These are phyloP conservation scores for Dinomys branickii DNA, from an alignment of 2,113 vertebrate species.

Conservation along the genomic window DNA sequence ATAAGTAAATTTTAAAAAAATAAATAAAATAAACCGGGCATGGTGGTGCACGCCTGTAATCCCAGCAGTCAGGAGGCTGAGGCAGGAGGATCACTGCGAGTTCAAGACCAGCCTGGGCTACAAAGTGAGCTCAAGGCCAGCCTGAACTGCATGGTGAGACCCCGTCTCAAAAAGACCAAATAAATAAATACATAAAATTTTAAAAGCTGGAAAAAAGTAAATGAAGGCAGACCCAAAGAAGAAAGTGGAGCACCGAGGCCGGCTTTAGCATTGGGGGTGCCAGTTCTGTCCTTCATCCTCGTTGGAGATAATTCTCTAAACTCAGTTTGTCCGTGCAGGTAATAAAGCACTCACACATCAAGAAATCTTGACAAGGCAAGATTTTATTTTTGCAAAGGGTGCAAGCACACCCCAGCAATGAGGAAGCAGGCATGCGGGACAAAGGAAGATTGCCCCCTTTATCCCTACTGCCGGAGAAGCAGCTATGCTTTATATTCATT, in stretches of 20 bases:
- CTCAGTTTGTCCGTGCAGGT: background rate
- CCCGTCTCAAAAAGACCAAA: too few relatives aligned
- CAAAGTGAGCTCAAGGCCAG: too few relatives aligned
- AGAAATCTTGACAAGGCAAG: background rate
- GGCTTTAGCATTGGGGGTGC: background rate
- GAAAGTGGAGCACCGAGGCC: background rate
- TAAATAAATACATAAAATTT: too few relatives aligned
- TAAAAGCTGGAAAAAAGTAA: background rate
- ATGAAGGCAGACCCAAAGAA: slow-evolving; percentile 37
- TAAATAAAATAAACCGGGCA: too few relatives aligned
- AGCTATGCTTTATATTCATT: background rate
- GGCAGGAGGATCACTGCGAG: too few relatives aligned
- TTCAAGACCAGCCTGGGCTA: too few relatives aligned
- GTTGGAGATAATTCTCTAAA: background rate
- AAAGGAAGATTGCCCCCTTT: background rate
- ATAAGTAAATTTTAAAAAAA: background rate
- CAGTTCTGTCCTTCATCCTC: background rate
- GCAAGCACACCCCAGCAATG: background rate
- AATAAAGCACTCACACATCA: background rate
- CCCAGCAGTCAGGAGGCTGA: too few relatives aligned
- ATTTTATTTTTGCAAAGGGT: background rate
- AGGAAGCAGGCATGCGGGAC: background rate
- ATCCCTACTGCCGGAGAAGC: background rate
- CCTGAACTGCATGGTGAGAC: too few relatives aligned
- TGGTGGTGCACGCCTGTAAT: too few relatives aligned